Evolutionary conservation across 1,140 invertebrate genomes (phyloP), one percentile per base, ranked within the genome.

Genomic region (Arion vulgaris): DNA sequence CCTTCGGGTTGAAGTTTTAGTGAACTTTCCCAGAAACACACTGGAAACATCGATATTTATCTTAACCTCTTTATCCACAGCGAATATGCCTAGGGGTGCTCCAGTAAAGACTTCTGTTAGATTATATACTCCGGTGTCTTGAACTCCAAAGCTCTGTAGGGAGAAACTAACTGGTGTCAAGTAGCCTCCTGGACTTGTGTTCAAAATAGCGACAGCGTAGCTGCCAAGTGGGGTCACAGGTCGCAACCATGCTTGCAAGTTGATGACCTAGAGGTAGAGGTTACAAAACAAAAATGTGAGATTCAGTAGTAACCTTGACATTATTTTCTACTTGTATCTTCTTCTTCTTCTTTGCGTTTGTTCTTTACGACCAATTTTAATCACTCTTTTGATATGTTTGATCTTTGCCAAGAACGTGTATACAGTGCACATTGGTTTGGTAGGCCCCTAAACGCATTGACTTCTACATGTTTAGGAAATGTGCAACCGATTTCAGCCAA

Each of bases 21-120:
- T 80, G 39, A 71, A 57, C 36, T 80, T 80, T 49, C 66, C 68
- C 32, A 85, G 68, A 34, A 82, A 77, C n/a, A 85, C 82, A 78
- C 85, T 82, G 39, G 85, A 81, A 0, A 97, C 97, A 93, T 98
- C 98, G 2, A 98, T 96, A 94, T 96, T 96, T 36, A 98, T 96
- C 93, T 96, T 97, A 85, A 98, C 96, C 91, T 96, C 96, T 34
- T 96, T 97, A 89, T 95, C 95, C 0, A 96, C 95, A 38, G 95
- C 95, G 62, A 97, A 92, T 74, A 96, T 94, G 68, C 96, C 96
- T 87, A 87, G 80, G 15, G n/a, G 41, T 15, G 76, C 53, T 17
- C 85, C 87, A 28, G 72, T 83, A 74, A 91, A 90, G 32, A 88
- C 83, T 45, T 89, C 96, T 92, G 96, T 95, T 69, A 98, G 95